Conservation (phyloP, 2,888 invertebrate species). For the Drosophila borealis region DNA sequence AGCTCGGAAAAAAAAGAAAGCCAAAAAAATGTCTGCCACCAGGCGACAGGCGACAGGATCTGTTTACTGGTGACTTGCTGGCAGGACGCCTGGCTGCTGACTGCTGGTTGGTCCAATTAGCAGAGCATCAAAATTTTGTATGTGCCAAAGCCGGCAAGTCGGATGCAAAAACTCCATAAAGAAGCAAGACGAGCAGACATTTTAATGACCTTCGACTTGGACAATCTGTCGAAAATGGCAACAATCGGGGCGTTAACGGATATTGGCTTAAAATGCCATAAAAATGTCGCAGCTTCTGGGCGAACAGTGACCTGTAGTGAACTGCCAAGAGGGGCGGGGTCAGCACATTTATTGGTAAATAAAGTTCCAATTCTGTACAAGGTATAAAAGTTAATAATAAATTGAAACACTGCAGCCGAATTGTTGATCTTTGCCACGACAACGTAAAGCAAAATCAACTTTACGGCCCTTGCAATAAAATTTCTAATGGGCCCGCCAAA, state of each 20-base stretch:
- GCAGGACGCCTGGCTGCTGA: slow-evolving; percentile 3
- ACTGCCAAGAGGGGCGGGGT: background rate
- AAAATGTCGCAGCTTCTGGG: slow-evolving; percentile 45
- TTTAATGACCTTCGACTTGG: slow-evolving; percentile 70
- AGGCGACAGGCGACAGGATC: background rate
- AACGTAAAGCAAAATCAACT: slow-evolving; percentile 54
- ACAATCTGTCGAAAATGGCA: slow-evolving; percentile 60
- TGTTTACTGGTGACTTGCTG: slow-evolving; percentile 8
- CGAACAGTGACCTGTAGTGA: background rate
- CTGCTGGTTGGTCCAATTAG: slow-evolving; percentile 57
- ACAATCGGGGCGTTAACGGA: slow-evolving; percentile 70
- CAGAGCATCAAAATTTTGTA: slow-evolving; percentile 42
- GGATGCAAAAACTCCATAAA: slow-evolving; percentile 29
- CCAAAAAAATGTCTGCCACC: background rate
- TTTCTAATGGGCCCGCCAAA: slow-evolving; percentile 52
- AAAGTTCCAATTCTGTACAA: slow-evolving; percentile 56
- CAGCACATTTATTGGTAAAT: slow-evolving; percentile 76
- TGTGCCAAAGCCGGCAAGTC: slow-evolving; percentile 49
- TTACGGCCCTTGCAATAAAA: slow-evolving; percentile 71
- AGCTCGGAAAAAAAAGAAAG: slow-evolving; percentile 2
- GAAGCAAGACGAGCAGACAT: slow-evolving; percentile 28
- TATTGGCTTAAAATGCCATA: slow-evolving; percentile 78
- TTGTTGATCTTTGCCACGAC: slow-evolving; percentile 61
- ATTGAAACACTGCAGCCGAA: slow-evolving; percentile 76
- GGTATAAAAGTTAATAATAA: slow-evolving; percentile 76